phyloP scores from a whole-genome alignment of 2,888 invertebrate species.

The Coelopa pilipes region DNA sequence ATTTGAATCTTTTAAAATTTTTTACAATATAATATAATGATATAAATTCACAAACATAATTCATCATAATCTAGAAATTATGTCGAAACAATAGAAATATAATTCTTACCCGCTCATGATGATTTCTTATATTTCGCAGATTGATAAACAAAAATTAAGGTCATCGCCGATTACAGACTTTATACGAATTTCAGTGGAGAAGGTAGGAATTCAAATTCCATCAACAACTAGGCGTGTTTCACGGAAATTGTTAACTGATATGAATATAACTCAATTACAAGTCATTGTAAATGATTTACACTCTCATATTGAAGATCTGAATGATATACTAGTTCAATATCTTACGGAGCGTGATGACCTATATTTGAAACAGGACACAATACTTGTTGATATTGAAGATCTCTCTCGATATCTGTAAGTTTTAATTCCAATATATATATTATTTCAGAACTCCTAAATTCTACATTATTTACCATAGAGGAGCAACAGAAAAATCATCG shows the following conservation, averaged over 20 bases:
- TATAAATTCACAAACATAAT: too few relatives aligned
- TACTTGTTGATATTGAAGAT: slow-evolving; percentile 97
- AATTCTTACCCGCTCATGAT: background rate
- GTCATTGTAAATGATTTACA: slow-evolving; percentile 95
- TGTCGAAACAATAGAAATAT: too few relatives aligned
- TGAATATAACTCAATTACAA: slow-evolving; percentile 92
- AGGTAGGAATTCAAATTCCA: slow-evolving; percentile 85
- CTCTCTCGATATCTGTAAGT: slow-evolving; percentile 89
- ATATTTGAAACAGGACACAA: slow-evolving; percentile 98
- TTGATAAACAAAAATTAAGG: slow-evolving; percentile 76
- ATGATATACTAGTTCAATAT: slow-evolving; percentile 88
- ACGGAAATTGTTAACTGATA: slow-evolving; percentile 86
- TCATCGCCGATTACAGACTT: slow-evolving; percentile 88
- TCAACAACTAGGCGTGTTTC: slow-evolving; percentile 85
- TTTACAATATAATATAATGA: too few relatives aligned
- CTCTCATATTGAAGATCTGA: slow-evolving; percentile 91
- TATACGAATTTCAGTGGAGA: slow-evolving; percentile 81
- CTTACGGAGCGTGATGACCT: slow-evolving; percentile 93
- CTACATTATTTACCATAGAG: too few relatives aligned
- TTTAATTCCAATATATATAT: too few relatives aligned
- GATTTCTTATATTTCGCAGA: slow-evolving; percentile 56
- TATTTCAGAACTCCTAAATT: too few relatives aligned
- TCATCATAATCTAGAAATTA: too few relatives aligned
- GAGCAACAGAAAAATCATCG: too few relatives aligned
- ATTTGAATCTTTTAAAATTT: too few relatives aligned